Conservation (phyloP, 1,140 invertebrate species). For the Acyrthosiphon pisum region DNA sequence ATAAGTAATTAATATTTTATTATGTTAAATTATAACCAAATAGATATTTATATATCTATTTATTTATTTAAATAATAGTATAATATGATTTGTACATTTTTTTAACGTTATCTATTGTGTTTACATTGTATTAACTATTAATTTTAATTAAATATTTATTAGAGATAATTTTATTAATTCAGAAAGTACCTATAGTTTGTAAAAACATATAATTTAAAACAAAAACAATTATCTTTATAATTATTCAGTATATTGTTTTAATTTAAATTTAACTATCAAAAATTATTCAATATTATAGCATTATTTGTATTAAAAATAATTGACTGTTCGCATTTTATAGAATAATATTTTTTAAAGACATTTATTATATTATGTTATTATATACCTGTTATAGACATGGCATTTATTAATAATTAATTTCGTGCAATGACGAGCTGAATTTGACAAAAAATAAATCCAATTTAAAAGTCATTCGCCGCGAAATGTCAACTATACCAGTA, state of each 20-base stretch:
- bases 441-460: constrained; percentile 30
- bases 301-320: background rate
- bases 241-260: no score
- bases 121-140: background rate
- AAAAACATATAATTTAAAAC: background rate
- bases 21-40: background rate
- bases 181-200: background rate
- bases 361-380: constrained; percentile 19
- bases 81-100: background rate
- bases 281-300: background rate
- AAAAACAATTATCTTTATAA: background rate
- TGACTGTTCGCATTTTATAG: background rate
- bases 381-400: background rate
- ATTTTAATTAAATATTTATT: background rate
- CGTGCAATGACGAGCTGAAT: background rate
- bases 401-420: constrained; percentile 44
- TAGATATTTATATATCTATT: background rate
- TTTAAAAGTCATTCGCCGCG: constrained; percentile 53
- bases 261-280: no score
- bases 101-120: background rate
- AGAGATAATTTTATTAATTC: background rate
- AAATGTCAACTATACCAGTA: constrained; percentile 53
- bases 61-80: background rate
- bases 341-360: constrained; percentile 10
- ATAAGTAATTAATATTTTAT: no score